phyloP scores from a whole-genome alignment of 2,888 invertebrate genomes.

The Bimastos eiseni region DNA sequence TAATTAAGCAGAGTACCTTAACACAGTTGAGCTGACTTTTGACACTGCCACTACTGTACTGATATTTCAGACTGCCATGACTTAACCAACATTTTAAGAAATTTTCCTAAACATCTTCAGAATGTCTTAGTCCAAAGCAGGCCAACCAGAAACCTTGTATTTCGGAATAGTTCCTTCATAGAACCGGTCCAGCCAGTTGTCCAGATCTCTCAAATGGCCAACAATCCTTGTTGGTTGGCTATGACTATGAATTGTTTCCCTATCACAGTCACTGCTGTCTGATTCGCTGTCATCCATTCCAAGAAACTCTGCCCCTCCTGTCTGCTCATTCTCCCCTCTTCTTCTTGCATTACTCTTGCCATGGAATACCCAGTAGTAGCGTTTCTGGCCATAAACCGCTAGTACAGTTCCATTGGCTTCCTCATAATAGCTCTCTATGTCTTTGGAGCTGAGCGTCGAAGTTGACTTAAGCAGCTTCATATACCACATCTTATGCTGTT shows the following conservation, averaged over 20 bases:
- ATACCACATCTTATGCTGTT: background rate
- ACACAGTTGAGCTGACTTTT: background rate
- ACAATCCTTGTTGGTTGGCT: background rate
- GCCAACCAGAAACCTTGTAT: constrained; percentile 96
- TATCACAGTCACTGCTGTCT: background rate
- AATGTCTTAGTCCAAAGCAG: constrained; percentile 58
- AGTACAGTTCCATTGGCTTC: background rate
- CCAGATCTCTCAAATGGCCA: background rate
- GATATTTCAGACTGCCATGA: background rate
- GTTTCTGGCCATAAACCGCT: background rate
- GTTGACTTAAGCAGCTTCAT: background rate
- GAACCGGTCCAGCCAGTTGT: constrained; percentile 87
- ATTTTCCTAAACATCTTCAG: background rate
- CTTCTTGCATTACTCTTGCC: constrained; percentile 3
- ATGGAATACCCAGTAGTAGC: constrained; percentile 15
- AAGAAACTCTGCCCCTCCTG: constrained; percentile 8
- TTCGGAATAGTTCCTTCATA: constrained; percentile 94
- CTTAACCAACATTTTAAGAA: background rate
- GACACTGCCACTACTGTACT: background rate
- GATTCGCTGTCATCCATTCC: background rate
- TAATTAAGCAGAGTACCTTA: background rate
- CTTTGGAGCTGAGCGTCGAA: background rate
- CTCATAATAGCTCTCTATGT: background rate
- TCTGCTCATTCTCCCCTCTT: background rate
- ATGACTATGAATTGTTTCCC: background rate